Base-by-base conservation (phyloP, 2,113 vertebrate genomes). In the Pan paniscus region DNA sequence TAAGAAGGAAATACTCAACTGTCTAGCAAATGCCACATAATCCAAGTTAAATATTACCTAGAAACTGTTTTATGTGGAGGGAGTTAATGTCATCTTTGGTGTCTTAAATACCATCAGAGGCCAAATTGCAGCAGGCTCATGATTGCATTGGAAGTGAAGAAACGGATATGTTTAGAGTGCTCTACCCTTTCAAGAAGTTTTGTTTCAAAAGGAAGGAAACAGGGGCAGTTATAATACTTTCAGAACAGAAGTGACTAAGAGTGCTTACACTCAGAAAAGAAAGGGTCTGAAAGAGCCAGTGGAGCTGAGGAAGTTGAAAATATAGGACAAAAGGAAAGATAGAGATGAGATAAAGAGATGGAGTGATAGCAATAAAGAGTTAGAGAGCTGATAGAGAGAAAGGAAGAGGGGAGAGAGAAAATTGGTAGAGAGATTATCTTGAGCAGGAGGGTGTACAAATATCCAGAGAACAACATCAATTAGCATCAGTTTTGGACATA, bases 171-270 rank as follows among this genome's bases (percentile, higher is more conserved):
- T 70, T 4, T 9, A 14, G 16, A 25, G 5, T 35, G 16, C 61
- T 89, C 59, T 87, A 2, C 70, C 73, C 52, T 68, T 14, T 78
- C 46, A 88, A 75, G 67, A 50, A 76, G 57, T 85, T 93, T 94
- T n/a, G n/a, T 86, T 90, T 92, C 75, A 57, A 87, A 96, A 83
- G 57, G 23, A 89, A 93, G 76, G 38, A 40, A 57, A 90, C 16
- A 68, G 27, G 48, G 23, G 0, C 30, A 43, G 50, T 72, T 61
- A 50, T 43, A 38, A 43, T 30, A 32, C 38, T 92, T 93, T 96
- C 52, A 90, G 70, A 92, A 89, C 13, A 82, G 78, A 80, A 91
- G 70, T 52, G 38, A 57, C 6, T 55, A 22, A 0, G 48, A 82
- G 35, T 92, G 48, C 89, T 86, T 93, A 27, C n/a, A 64, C 52